Evolutionary conservation across 37 sponge, comb jelly and placozoan genomes (phyloP).

Genomic region (Beroe forskalii): DNA sequence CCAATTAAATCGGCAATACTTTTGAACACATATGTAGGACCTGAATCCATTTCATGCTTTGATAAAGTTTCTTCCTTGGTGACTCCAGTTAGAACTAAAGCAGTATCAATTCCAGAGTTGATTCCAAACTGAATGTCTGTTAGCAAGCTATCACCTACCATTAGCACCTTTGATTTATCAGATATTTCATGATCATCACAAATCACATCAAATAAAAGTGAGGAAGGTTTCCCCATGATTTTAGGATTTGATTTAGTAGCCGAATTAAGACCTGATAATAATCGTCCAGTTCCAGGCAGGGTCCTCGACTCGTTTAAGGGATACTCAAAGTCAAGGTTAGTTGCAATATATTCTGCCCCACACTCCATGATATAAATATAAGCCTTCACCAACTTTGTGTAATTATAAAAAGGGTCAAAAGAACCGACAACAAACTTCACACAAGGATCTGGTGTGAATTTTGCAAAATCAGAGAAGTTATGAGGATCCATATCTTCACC

Average conservation of each 20-base stretch:
- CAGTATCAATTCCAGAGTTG: slow-evolving; percentile 59
- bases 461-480: slow-evolving; percentile 8
- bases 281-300: slow-evolving; percentile 45
- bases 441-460: neutral
- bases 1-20: neutral
- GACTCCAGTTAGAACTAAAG: slow-evolving; percentile 58
- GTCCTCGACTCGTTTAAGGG: slow-evolving; percentile 4
- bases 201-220: slow-evolving; percentile 45
- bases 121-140: slow-evolving; percentile 66
- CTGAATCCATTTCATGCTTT: neutral
- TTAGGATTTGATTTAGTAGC: neutral
- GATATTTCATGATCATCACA: neutral
- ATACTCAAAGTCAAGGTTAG: slow-evolving; percentile 9
- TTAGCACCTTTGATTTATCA: slow-evolving; percentile 42
- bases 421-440: slow-evolving; percentile 50
- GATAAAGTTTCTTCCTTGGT: slow-evolving; percentile 13
- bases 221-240: slow-evolving; percentile 63
- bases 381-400: slow-evolving; percentile 62
- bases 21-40: neutral
- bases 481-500: slow-evolving; percentile 28
- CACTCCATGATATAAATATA: slow-evolving; percentile 59
- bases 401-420: slow-evolving; percentile 38
- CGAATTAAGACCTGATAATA: slow-evolving; percentile 19
- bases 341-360: slow-evolving; percentile 59
- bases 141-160: slow-evolving; percentile 55